Conservation (phyloP, 2,888 invertebrate species). For the Dioctria rufipes region DNA sequence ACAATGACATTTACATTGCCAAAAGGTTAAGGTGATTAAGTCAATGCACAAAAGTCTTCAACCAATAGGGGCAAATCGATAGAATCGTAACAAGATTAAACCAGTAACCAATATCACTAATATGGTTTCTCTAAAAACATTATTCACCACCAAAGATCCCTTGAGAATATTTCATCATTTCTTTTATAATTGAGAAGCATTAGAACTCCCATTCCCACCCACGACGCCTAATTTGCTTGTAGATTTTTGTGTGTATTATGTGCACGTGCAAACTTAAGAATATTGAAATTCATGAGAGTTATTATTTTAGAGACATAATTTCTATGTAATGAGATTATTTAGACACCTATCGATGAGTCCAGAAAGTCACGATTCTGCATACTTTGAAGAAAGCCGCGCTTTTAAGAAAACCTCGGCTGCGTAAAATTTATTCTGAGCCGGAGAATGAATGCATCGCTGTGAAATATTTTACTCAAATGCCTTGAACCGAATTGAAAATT, state of each 20-base stretch:
- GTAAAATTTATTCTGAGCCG: background rate
- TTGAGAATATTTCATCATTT: background rate
- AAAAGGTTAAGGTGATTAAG: slow-evolving; percentile 5
- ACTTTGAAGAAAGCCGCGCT: background rate
- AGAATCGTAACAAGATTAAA: slow-evolving; percentile 10
- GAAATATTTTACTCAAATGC: background rate
- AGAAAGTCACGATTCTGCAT: no score
- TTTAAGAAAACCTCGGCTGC: background rate
- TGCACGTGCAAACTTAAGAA: no score
- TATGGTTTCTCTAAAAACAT: background rate
- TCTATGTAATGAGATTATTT: no score
- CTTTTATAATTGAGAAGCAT: background rate
- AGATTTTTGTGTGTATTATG: no score
- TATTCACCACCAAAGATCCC: background rate
- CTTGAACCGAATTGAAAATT: background rate
- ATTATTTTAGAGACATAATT: no score
- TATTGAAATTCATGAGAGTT: no score
- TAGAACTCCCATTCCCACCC: no score
- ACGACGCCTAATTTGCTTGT: no score
- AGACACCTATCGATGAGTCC: no score
- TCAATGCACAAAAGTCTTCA: background rate
- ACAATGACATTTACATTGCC: background rate
- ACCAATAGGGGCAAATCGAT: background rate
- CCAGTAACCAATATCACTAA: background rate
- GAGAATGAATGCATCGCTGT: background rate